Percentiles rank a stretch among this genome's conserved stretches.
Conservation (phyloP, 2,888 invertebrate species). For the Torymus texanus region DNA sequence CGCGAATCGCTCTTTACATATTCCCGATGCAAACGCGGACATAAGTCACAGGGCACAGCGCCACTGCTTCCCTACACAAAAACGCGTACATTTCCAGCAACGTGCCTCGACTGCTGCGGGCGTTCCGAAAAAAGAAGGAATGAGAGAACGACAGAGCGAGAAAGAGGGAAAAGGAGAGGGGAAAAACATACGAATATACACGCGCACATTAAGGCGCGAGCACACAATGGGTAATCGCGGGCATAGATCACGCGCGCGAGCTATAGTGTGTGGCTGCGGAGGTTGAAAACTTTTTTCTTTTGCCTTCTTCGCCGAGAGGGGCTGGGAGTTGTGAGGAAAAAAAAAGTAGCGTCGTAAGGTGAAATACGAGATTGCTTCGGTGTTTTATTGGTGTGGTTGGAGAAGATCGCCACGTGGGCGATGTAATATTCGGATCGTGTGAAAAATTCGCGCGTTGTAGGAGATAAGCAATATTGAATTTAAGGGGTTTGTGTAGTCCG, state of each 20-base stretch:
- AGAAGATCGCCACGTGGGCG: no score
- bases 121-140: conserved; percentile 7
- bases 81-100: conserved; percentile 40
- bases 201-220: conserved; percentile 26
- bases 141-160: background rate
- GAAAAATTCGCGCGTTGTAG: no score
- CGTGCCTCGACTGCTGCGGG: conserved; percentile 47
- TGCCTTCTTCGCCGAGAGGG: no score
- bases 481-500: no score
- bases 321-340: no score
- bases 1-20: conserved; percentile 52
- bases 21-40: conserved; percentile 54
- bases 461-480: no score
- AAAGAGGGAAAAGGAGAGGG: background rate
- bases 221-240: background rate
- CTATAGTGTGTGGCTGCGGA: background rate
- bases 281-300: conserved; percentile 22
- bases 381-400: no score
- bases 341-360: no score
- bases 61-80: conserved; percentile 36
- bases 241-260: background rate
- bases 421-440: no score
- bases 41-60: conserved; percentile 46
- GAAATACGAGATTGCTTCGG: no score
- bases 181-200: conserved; percentile 20